Percentiles rank a stretch among this genome's conserved stretches.
phyloP scores from a whole-genome alignment of 2,113 vertebrate species.

The Axis porcinus region DNA sequence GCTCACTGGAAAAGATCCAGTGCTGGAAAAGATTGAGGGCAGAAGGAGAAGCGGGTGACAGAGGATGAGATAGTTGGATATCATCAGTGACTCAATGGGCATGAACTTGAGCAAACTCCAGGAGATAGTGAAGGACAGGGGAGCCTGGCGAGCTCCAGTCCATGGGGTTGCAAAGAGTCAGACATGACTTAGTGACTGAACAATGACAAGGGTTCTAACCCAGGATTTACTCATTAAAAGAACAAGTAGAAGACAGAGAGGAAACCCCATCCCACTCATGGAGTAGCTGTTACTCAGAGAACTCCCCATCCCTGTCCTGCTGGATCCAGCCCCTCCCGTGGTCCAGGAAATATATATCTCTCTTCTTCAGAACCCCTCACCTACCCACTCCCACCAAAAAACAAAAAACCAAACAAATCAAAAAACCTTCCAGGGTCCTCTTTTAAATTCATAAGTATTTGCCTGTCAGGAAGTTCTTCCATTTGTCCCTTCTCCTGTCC shows the following conservation, averaged over 20 bases:
- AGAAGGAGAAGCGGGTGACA: background rate
- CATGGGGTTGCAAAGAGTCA: background rate
- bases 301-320: background rate
- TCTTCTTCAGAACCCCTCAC: accelerated
- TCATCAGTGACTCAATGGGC: background rate
- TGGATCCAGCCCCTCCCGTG: background rate
- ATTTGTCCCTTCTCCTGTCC: background rate
- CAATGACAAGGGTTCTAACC: background rate
- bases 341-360: background rate
- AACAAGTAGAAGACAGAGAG: background rate
- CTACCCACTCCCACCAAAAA: background rate
- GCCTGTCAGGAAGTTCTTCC: background rate
- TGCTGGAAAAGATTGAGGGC: background rate
- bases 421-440: background rate
- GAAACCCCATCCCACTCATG: accelerated
- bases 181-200: background rate
- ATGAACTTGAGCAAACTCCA: background rate
- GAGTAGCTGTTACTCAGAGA: background rate
- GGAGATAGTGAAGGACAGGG: background rate
- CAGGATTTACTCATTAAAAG: background rate
- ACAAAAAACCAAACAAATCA: background rate
- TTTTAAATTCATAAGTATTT: background rate
- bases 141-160: background rate
- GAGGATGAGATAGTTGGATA: background rate
- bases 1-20: background rate